Evolutionary conservation across 2,888 invertebrate species (phyloP).

Genomic region (Odontocerum albicorne): DNA sequence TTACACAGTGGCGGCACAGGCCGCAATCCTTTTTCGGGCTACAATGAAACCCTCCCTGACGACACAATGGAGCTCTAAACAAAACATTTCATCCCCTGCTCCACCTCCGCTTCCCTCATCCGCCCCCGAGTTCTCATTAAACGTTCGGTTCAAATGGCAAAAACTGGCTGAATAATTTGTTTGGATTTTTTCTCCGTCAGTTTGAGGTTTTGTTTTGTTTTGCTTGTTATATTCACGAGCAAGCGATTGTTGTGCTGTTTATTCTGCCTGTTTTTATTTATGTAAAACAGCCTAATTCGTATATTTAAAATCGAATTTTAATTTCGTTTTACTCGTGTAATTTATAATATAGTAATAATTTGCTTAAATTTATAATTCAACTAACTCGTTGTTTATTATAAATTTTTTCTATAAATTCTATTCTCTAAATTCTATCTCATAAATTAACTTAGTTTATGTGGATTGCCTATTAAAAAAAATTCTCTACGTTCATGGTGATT

Average conservation of each 20-base stretch:
- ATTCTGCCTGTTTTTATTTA: conserved; percentile 3
- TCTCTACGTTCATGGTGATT: too few relatives aligned
- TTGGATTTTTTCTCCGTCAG: conserved; percentile 8
- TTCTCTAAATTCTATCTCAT: too few relatives aligned
- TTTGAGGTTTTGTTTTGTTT: conserved; percentile 8
- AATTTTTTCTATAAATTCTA: too few relatives aligned
- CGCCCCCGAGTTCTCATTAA: conserved; percentile 17
- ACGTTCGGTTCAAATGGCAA: conserved; percentile 17
- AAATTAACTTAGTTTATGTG: too few relatives aligned
- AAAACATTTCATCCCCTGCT: conserved; percentile 16
- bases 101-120: neutral
- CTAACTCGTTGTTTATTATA: too few relatives aligned
- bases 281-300: conserved; percentile 6
- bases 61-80: conserved; percentile 22
- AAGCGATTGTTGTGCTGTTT: neutral
- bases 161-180: conserved; percentile 17
- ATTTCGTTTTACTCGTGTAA: too few relatives aligned
- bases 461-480: too few relatives aligned
- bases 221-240: conserved; percentile 5
- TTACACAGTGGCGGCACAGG: conserved; percentile 11
- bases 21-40: conserved; percentile 15
- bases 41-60: conserved; percentile 13
- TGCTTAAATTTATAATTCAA: too few relatives aligned
- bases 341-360: too few relatives aligned
- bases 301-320: too few relatives aligned